A percentile compares a stretch with the other conserved stretches of the same genome.
These are phyloP conservation scores for Nesidiocoris tenuis DNA, from an alignment of 2,888 invertebrate genomes.

Conservation along the genomic window DNA sequence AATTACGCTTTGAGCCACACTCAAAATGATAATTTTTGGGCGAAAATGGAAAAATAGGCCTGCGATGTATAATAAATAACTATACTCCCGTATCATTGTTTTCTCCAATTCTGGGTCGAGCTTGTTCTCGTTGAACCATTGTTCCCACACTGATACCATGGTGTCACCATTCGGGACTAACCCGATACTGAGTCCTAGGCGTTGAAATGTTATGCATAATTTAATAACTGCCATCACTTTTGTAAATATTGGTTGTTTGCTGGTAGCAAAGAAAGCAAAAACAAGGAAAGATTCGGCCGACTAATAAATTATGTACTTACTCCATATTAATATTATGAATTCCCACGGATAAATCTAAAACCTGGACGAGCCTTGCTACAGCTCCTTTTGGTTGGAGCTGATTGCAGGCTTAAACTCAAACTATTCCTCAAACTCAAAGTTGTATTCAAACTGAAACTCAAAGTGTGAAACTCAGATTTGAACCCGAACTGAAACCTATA, in stretches of 20 bases:
- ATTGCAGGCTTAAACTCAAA: no score
- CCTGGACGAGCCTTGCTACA: no score
- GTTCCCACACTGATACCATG: background rate
- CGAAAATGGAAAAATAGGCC: background rate
- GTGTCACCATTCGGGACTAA: background rate
- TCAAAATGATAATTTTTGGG: background rate
- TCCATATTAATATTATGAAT: no score
- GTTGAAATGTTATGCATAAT: background rate
- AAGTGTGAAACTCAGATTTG: no score
- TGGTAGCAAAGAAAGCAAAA: background rate
- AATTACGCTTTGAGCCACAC: background rate
- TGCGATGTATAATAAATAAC: background rate
- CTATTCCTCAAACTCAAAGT: no score
- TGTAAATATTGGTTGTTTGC: background rate
- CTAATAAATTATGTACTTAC: no score
- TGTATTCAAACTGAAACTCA: no score
- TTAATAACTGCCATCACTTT: background rate
- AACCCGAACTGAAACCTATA: no score
- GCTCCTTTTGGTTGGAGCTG: no score
- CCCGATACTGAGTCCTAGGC: background rate
- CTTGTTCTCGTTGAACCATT: background rate
- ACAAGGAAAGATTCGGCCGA: no score
- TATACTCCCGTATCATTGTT: slow-evolving; percentile 8
- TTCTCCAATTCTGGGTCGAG: slow-evolving; percentile 4
- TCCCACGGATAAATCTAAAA: no score